Evolutionary conservation across 1,140 invertebrate species (phyloP).

Genomic region (Nebria ingens): DNA sequence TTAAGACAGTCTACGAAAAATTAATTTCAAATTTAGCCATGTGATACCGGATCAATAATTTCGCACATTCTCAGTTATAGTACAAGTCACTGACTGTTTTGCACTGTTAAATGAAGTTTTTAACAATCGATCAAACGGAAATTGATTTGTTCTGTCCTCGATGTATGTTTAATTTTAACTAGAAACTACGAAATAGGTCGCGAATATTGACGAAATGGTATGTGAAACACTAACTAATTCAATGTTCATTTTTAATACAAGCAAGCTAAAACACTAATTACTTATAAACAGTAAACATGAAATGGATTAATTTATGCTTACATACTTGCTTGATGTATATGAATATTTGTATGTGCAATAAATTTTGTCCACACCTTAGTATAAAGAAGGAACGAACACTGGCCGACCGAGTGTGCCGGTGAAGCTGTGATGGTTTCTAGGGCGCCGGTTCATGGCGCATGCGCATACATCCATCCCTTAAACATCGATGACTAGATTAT

Average conservation of each 20-base stretch:
- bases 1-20: too few species aligned
- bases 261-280: too few species aligned
- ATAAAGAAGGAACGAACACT: background rate
- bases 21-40: background rate
- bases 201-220: background rate
- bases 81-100: background rate
- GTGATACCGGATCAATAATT: background rate
- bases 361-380: background rate
- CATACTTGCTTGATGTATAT: slow-evolving; percentile 7
- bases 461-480: background rate
- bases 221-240: background rate
- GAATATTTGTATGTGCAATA: background rate
- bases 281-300: too few species aligned
- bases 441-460: background rate
- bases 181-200: background rate
- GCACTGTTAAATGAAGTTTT: background rate
- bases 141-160: background rate
- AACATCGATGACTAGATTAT: slow-evolving; percentile 4
- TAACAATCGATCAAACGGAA: background rate
- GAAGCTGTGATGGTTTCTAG: slow-evolving; percentile 3
- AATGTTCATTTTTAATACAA: too few species aligned
- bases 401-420: background rate
- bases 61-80: slow-evolving; percentile 7
- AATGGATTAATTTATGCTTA: background rate
- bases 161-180: background rate